Percentiles rank a stretch among this genome's conserved stretches.
phyloP scores from a whole-genome alignment of 2,113 vertebrate species.

The Tympanuchus pallidicinctus region DNA sequence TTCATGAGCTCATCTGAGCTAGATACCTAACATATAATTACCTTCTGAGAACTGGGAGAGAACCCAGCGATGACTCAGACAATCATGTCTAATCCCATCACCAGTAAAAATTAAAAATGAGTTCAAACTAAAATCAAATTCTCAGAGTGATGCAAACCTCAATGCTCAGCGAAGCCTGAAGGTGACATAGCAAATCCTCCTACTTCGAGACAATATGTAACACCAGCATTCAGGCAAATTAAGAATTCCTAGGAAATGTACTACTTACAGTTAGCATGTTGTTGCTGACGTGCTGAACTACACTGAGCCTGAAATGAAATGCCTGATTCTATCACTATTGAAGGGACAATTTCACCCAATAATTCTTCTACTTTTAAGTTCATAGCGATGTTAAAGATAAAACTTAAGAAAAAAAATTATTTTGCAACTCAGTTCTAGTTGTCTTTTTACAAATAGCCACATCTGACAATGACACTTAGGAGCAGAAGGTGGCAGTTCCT shows the following conservation, averaged over 20 bases:
- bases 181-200: background rate
- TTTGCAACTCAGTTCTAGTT: background rate
- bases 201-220: background rate
- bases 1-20: constrained; percentile 19
- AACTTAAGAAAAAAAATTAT: background rate
- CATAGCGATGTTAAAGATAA: background rate
- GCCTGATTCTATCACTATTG: background rate
- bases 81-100: background rate
- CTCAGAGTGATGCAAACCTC: background rate
- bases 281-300: background rate
- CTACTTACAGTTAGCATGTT: background rate
- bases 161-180: background rate
- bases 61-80: background rate
- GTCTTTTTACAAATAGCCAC: background rate
- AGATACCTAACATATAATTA: background rate
- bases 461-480: background rate
- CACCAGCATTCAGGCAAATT: background rate
- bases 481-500: background rate
- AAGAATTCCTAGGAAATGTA: background rate
- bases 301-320: background rate
- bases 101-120: background rate
- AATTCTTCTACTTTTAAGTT: background rate
- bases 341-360: background rate
- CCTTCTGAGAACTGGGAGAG: background rate
- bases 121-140: background rate